Percentiles rank a stretch among this genome's conserved stretches.
phyloP scores from a whole-genome alignment of 2,888 invertebrate genomes.

The Aricia artaxerxes region DNA sequence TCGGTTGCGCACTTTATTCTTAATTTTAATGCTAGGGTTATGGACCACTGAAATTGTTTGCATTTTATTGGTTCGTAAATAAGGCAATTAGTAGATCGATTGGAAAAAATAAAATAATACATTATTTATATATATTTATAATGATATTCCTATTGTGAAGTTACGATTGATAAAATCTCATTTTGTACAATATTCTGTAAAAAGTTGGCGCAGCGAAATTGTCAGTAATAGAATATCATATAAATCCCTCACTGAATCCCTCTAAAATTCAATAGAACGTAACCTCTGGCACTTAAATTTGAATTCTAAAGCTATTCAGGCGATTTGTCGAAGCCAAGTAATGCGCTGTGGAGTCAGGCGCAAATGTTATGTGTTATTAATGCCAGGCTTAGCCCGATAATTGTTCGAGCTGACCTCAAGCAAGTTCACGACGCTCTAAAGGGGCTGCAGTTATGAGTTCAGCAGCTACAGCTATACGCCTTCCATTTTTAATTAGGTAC shows the following conservation, averaged over 20 bases:
- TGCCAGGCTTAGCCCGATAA: constrained; percentile 56
- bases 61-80: neutral
- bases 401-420: constrained; percentile 48
- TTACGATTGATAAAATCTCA: neutral
- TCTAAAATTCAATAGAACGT: constrained; percentile 36
- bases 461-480: neutral
- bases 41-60: neutral
- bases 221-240: neutral
- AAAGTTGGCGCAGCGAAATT: neutral
- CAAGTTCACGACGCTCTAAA: neutral
- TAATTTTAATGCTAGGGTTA: constrained; percentile 7
- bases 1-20: constrained; percentile 27
- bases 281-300: constrained; percentile 41
- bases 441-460: neutral
- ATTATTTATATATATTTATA: too few species aligned
- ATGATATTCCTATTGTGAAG: neutral
- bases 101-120: too few species aligned
- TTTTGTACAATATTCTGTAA: neutral
- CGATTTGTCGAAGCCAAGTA: constrained; percentile 49
- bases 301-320: constrained; percentile 44
- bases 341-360: constrained; percentile 56
- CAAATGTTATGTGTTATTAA: constrained; percentile 58
- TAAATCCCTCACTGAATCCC: constrained; percentile 10
- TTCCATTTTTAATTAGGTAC: neutral
- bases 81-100: neutral